Conservation (phyloP, 2,797 vertebrate genomes). For the Triplophysa yarkandensis region DNA sequence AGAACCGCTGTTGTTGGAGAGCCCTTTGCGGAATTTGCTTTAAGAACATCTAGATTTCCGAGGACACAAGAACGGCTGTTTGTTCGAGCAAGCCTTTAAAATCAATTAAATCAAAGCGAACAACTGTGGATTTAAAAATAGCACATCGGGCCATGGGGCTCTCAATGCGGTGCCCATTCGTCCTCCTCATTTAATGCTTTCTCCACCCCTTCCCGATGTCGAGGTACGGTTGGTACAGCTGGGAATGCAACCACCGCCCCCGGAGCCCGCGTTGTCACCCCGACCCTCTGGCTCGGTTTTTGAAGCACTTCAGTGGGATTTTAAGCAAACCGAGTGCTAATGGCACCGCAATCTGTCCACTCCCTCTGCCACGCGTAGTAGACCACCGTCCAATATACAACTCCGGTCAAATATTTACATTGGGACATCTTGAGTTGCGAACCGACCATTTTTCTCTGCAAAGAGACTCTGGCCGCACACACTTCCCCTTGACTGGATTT, state of each 20-base stretch:
- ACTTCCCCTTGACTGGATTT: conserved; percentile 55
- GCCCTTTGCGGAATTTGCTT: conserved; percentile 3
- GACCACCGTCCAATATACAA: conserved; percentile 60
- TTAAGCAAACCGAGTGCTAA: conserved; percentile 58
- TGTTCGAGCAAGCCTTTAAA: conserved; percentile 8
- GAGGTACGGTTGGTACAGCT: conserved; percentile 55
- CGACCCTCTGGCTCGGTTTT: conserved; percentile 6
- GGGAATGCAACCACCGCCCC: conserved; percentile 51
- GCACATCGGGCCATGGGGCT: background rate
- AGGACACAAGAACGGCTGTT: background rate
- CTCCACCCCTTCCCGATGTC: conserved; percentile 45
- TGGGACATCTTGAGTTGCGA: conserved; percentile 69
- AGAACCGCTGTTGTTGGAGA: conserved; percentile 8
- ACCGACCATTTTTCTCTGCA: conserved; percentile 59
- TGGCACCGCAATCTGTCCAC: conserved; percentile 60
- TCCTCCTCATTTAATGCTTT: background rate
- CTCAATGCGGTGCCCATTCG: conserved; percentile 1
- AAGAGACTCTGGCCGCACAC: conserved; percentile 50
- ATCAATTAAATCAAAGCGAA: conserved; percentile 26
- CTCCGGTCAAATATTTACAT: conserved; percentile 79
- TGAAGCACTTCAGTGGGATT: conserved; percentile 49
- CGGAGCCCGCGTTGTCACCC: background rate
- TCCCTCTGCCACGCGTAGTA: conserved; percentile 60
- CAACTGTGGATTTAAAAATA: conserved; percentile 18
- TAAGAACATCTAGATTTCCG: conserved; percentile 4